A percentile compares a stretch with the other conserved stretches of the same genome.
phyloP scores from a whole-genome alignment of 1,140 invertebrate species.

The Drosophila azteca region DNA sequence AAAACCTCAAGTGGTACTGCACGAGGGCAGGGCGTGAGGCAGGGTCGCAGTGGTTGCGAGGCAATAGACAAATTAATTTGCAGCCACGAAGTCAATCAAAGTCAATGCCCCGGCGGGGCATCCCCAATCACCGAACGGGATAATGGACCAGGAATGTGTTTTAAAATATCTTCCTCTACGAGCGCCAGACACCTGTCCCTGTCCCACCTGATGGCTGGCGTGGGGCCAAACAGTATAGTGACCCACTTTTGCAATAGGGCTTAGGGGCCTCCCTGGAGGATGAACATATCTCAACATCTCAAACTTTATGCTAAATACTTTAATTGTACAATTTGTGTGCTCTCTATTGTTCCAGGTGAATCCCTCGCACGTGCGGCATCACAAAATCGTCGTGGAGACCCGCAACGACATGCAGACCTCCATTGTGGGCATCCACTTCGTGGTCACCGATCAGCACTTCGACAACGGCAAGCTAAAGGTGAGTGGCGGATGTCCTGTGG shows the following conservation, averaged over 20 bases:
- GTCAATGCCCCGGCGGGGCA: conserved; percentile 1
- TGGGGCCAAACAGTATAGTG: too few relatives aligned
- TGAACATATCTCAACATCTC: too few relatives aligned
- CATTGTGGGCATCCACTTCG: conserved; percentile 85
- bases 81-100: conserved; percentile 46
- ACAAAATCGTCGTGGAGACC: conserved; percentile 69
- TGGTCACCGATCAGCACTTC: conserved; percentile 85
- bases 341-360: conserved; percentile 58
- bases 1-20: conserved; percentile 13
- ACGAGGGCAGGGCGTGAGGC: too few relatives aligned
- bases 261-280: too few relatives aligned
- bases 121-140: conserved; percentile 3
- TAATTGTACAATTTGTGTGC: too few relatives aligned
- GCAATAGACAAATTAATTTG: conserved; percentile 36
- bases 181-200: too few relatives aligned
- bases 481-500: conserved; percentile 2
- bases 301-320: too few relatives aligned
- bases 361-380: conserved; percentile 75
- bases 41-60: background rate
- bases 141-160: conserved; percentile 11
- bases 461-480: conserved; percentile 85
- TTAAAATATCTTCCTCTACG: background rate
- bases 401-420: conserved; percentile 82
- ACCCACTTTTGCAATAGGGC: too few relatives aligned
- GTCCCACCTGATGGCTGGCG: too few relatives aligned